Evolutionary conservation across 2,797 vertebrate genomes (phyloP).

Genomic region (Chromobotia macracanthus): DNA sequence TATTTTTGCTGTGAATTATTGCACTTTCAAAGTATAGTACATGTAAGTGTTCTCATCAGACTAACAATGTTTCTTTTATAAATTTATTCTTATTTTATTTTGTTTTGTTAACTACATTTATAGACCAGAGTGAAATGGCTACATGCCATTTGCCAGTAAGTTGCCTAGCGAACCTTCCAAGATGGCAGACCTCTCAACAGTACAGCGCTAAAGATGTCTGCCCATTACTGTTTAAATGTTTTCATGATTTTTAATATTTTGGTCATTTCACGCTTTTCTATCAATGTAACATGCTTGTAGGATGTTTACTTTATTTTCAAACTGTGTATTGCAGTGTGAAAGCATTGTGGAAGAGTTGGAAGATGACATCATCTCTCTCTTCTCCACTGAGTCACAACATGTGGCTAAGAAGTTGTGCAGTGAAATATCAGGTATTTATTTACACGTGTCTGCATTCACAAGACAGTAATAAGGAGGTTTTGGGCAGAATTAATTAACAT

Average conservation of each 20-base stretch:
- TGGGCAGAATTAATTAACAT: background rate
- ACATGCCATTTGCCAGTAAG: conserved; percentile 7
- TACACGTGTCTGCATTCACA: background rate
- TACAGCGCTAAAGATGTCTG: conserved; percentile 54
- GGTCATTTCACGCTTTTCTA: background rate
- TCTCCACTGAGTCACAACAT: conserved; percentile 74
- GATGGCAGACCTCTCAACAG: conserved; percentile 48
- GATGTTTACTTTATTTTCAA: conserved; percentile 24
- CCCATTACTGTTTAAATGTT: conserved; percentile 17
- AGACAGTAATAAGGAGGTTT: background rate
- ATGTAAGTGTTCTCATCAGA: background rate
- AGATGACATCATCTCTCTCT: conserved; percentile 85
- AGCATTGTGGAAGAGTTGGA: conserved; percentile 86
- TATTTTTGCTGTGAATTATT: background rate
- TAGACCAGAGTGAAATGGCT: background rate
- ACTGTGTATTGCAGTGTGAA: conserved; percentile 80
- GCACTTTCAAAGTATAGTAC: background rate
- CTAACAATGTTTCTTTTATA: no score
- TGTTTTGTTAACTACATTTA: background rate
- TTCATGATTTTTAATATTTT: conserved; percentile 24
- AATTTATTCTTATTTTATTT: background rate
- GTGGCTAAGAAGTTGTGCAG: conserved; percentile 85
- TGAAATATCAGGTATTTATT: conserved; percentile 84
- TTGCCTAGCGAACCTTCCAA: conserved; percentile 40
- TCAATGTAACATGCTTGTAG: background rate